A percentile compares a stretch with the other conserved stretches of the same genome.
Conservation (phyloP, 2,888 invertebrate genomes). For the Napeogenes inachia region DNA sequence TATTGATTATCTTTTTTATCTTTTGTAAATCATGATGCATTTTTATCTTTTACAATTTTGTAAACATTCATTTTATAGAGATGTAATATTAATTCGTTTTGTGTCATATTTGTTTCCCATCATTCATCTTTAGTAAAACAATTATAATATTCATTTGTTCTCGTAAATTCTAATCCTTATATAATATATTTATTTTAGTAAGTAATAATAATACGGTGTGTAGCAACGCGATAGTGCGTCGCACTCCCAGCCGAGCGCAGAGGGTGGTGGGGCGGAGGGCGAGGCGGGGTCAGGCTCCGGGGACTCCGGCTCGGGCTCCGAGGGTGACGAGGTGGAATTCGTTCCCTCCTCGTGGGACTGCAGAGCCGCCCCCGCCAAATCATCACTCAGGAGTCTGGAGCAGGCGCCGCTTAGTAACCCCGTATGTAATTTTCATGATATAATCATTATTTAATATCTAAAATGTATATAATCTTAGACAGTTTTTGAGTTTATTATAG, state of each 20-base stretch:
- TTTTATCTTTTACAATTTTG: no score
- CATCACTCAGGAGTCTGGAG: conserved; percentile 77
- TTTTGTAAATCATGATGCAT: no score
- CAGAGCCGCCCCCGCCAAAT: conserved; percentile 84
- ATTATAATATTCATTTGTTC: not conserved
- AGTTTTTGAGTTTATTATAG: no score
- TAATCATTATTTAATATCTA: no score
- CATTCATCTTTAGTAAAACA: no score
- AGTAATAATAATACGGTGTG: conserved; percentile 2
- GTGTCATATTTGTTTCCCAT: not conserved
- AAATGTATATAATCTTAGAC: not conserved
- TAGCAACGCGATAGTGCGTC: conserved; percentile 50
- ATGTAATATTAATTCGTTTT: no score
- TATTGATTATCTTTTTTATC: no score
- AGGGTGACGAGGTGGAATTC: conserved; percentile 84
- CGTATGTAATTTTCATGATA: no score
- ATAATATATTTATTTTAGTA: not conserved
- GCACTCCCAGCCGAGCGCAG: conserved; percentile 31
- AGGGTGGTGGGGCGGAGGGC: conserved; percentile 28
- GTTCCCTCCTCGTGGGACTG: conserved; percentile 90
- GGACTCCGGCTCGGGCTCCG: conserved; percentile 65
- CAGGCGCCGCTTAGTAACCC: conserved; percentile 48
- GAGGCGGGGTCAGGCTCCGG: conserved; percentile 32
- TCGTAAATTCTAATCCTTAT: not conserved
- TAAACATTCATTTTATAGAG: no score